These are phyloP conservation scores for Matsumurasca onukii DNA, from an alignment of 1,140 invertebrate species.

Conservation along the genomic window DNA sequence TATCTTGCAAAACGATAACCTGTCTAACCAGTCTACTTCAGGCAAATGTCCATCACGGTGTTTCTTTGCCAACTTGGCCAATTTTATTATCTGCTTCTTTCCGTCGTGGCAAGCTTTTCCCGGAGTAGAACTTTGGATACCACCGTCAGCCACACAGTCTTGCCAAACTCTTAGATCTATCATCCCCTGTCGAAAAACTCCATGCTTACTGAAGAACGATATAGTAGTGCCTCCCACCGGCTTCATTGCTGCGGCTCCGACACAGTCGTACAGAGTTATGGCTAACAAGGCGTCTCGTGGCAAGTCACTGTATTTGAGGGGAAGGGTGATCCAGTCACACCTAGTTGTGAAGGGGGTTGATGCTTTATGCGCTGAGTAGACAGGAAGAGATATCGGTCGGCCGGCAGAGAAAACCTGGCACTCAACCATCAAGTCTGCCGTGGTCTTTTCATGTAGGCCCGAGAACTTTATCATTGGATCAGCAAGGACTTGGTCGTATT, in stretches of 20 bases:
- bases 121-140: slow-evolving; percentile 68
- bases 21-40: slow-evolving; percentile 96
- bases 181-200: slow-evolving; percentile 84
- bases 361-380: slow-evolving; percentile 90
- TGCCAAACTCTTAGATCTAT: slow-evolving; percentile 79
- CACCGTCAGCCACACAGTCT: slow-evolving; percentile 76
- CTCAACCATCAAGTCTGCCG: slow-evolving; percentile 85
- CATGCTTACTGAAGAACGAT: slow-evolving; percentile 90
- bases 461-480: slow-evolving; percentile 92
- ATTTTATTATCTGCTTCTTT: slow-evolving; percentile 85
- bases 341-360: slow-evolving; percentile 73
- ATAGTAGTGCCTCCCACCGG: slow-evolving; percentile 90
- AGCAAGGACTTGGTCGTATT: slow-evolving; percentile 82
- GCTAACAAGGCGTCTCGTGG: slow-evolving; percentile 85
- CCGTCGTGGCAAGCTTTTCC: slow-evolving; percentile 77
- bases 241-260: slow-evolving; percentile 76
- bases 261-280: slow-evolving; percentile 92
- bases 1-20: slow-evolving; percentile 93
- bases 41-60: slow-evolving; percentile 92
- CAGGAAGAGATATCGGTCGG: slow-evolving; percentile 80
- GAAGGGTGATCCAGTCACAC: slow-evolving; percentile 97
- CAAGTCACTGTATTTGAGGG: slow-evolving; percentile 89
- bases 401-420: slow-evolving; percentile 87
- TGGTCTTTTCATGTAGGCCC: slow-evolving; percentile 75
- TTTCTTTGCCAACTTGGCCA: slow-evolving; percentile 92